phyloP scores from a whole-genome alignment of 2,113 vertebrate species.

The Edolisoma coerulescens region DNA sequence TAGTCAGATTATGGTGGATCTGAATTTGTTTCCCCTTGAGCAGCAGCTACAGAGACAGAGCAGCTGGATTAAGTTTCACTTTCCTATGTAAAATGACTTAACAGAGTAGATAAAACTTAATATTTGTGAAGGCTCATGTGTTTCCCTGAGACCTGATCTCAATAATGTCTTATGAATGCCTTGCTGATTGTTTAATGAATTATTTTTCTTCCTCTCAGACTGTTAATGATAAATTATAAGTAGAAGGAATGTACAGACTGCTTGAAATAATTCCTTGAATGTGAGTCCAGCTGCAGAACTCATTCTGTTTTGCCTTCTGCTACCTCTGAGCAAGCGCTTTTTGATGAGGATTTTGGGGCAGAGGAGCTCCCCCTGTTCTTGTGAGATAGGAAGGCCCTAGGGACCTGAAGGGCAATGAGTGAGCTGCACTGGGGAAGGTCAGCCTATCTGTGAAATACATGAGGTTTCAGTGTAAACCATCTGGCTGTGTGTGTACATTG shows the following conservation, averaged over 20 bases:
- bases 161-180: conserved; percentile 39
- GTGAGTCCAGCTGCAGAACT: background rate
- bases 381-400: background rate
- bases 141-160: conserved; percentile 46
- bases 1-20: conserved; percentile 43
- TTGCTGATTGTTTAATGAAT: conserved; percentile 53
- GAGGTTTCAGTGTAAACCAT: background rate
- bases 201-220: conserved; percentile 47
- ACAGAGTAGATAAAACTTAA: conserved; percentile 50
- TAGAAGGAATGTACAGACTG: background rate
- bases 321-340: background rate
- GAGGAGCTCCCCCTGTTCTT: background rate
- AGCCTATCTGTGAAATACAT: background rate
- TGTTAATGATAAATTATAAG: conserved; percentile 44
- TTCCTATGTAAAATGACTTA: conserved; percentile 58
- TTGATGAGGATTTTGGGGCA: background rate
- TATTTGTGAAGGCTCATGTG: conserved; percentile 43
- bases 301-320: background rate
- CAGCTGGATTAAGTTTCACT: conserved; percentile 41
- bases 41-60: conserved; percentile 19
- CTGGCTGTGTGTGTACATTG: background rate
- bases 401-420: background rate
- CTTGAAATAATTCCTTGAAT: conserved; percentile 15
- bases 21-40: conserved; percentile 45
- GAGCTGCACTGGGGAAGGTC: accelerated